A percentile compares a stretch with the other conserved stretches of the same genome.
Conservation (phyloP, 92 coral and sea anemone species). For the Actinernus sp. region DNA sequence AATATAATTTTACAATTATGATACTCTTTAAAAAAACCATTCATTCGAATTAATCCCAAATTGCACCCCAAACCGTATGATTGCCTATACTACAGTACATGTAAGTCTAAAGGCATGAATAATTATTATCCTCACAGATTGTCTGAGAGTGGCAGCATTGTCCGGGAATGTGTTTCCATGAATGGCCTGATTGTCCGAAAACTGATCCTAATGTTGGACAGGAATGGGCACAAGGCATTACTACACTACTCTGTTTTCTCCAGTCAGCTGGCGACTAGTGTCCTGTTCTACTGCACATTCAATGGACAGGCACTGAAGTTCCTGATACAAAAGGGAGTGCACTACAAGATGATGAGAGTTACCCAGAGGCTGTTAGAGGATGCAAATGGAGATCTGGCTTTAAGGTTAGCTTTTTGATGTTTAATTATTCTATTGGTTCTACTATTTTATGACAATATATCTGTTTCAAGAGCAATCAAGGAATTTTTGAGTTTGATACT, state of each 20-base stretch:
- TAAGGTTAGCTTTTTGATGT: slow-evolving; percentile 39
- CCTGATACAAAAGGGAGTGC: slow-evolving; percentile 40
- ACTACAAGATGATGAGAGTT: slow-evolving; percentile 45
- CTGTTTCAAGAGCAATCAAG: no score
- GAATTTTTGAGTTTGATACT: no score
- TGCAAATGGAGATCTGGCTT: slow-evolving; percentile 34
- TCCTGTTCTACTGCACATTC: slow-evolving; percentile 70
- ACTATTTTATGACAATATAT: no score
- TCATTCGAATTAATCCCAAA: no score
- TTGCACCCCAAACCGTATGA: no score
- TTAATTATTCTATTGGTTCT: background rate
- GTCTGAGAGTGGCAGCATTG: slow-evolving; percentile 33
- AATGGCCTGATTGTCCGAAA: slow-evolving; percentile 51
- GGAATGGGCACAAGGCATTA: slow-evolving; percentile 16
- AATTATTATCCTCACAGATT: no score
- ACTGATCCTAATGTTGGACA: slow-evolving; percentile 58
- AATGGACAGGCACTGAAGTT: slow-evolving; percentile 31
- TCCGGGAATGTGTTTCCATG: slow-evolving; percentile 51
- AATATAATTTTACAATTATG: no score
- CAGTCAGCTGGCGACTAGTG: slow-evolving; percentile 66
- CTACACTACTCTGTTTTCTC: slow-evolving; percentile 56
- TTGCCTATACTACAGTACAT: no score
- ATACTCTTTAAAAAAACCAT: no score
- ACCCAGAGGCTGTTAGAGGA: slow-evolving; percentile 44
- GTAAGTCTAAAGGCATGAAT: no score